phyloP scores from a whole-genome alignment of 64 coral and sea anemone genomes.

The Pocillopora damicornis region DNA sequence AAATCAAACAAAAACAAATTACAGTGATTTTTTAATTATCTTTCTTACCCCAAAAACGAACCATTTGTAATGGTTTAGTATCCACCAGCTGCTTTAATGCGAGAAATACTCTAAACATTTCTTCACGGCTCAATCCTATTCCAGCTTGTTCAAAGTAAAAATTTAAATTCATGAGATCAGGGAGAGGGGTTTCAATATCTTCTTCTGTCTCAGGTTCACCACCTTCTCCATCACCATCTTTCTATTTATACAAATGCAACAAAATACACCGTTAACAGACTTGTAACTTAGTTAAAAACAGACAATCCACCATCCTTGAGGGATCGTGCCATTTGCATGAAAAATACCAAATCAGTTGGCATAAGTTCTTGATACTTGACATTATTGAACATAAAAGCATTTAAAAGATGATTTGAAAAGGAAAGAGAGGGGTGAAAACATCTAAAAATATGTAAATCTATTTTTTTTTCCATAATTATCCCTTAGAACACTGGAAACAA shows the following conservation, averaged over 20 bases:
- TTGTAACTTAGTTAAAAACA: no score
- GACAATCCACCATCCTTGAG: no score
- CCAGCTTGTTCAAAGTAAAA: slow-evolving; percentile 99
- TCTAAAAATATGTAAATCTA: no score
- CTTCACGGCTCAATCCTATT: slow-evolving; percentile 89
- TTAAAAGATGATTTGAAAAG: no score
- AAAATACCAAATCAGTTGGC: no score
- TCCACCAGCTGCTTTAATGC: slow-evolving; percentile 90
- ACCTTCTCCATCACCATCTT: slow-evolving; percentile 86
- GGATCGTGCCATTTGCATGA: no score
- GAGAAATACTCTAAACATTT: slow-evolving; percentile 86
- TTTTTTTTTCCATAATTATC: no score
- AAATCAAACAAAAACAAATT: background rate
- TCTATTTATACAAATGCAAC: slow-evolving; percentile 40
- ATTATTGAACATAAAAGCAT: background rate
- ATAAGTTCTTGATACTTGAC: background rate
- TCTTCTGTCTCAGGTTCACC: slow-evolving; percentile 88
- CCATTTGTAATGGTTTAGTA: slow-evolving; percentile 88
- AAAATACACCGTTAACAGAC: background rate
- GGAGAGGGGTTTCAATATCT: slow-evolving; percentile 90
- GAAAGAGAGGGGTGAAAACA: no score
- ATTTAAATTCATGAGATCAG: slow-evolving; percentile 88
- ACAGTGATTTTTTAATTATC: no score
- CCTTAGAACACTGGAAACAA: no score
- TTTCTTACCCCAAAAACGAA: slow-evolving; percentile 92